Conservation (phyloP, 2,888 invertebrate species). For the Hyppa rectilinea region DNA sequence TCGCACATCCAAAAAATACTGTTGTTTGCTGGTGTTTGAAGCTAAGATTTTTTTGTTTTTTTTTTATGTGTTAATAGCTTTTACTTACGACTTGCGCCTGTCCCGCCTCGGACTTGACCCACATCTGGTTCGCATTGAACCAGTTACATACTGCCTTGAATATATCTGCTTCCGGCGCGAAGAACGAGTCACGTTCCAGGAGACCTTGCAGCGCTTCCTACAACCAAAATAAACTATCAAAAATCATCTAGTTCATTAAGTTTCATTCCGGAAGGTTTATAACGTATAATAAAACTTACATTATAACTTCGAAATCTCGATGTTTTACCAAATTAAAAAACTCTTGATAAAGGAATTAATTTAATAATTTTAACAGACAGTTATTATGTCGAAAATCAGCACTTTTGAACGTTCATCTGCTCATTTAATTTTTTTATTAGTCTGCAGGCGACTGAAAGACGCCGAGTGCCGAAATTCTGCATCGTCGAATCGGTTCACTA, state of each 20-base stretch:
- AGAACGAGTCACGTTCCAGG: slow-evolving; percentile 98
- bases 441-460: too few relatives aligned
- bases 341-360: background rate
- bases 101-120: slow-evolving; percentile 92
- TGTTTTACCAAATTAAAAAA: too few relatives aligned
- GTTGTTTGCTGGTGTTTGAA: too few relatives aligned
- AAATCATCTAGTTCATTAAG: background rate
- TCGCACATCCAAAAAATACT: too few relatives aligned
- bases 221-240: slow-evolving; percentile 8
- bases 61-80: background rate
- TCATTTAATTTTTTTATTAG: too few relatives aligned
- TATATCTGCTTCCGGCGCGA: slow-evolving; percentile 98
- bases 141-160: slow-evolving; percentile 97
- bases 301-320: too few relatives aligned
- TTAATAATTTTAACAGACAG: background rate
- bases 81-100: slow-evolving; percentile 85
- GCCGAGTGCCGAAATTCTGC: background rate
- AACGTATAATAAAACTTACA: too few relatives aligned
- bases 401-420: too few relatives aligned
- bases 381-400: background rate
- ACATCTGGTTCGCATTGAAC: slow-evolving; percentile 94
- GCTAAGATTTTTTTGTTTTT: background rate
- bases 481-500: background rate
- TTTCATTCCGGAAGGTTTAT: too few relatives aligned
- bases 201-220: slow-evolving; percentile 95